Conservation (phyloP, 2,797 vertebrate species). For the Paratrypauchen microcephalus region DNA sequence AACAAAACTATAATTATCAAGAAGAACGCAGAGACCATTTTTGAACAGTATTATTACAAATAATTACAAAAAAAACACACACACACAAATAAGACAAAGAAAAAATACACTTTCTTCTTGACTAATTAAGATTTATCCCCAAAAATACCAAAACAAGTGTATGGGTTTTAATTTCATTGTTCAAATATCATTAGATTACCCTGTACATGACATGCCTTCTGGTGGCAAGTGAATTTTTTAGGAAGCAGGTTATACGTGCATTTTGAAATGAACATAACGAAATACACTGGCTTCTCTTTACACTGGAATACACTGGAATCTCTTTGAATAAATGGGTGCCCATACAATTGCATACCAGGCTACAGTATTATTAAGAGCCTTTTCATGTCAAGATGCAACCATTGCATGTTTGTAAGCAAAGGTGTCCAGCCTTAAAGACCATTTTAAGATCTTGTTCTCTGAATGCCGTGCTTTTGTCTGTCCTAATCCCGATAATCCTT, state of each 20-base stretch:
- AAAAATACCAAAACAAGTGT: no score
- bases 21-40: neutral
- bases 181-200: no score
- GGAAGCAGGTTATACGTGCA: no score
- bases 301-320: no score
- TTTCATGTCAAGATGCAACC: conserved; percentile 17
- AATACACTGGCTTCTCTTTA: neutral
- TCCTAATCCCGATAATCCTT: conserved; percentile 79
- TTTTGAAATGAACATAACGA: neutral
- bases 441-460: conserved; percentile 67
- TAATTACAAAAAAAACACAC: no score
- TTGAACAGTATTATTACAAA: neutral
- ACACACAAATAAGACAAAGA: no score
- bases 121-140: no score
- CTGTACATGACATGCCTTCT: no score
- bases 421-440: conserved; percentile 58
- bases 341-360: neutral
- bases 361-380: neutral
- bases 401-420: conserved; percentile 48
- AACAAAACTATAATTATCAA: conserved; percentile 38
- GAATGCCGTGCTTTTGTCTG: conserved; percentile 68
- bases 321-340: neutral
- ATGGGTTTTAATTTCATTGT: no score
- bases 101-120: no score
- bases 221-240: no score